Conservation (phyloP, 2,113 vertebrate genomes). For the Antigone vipio region DNA sequence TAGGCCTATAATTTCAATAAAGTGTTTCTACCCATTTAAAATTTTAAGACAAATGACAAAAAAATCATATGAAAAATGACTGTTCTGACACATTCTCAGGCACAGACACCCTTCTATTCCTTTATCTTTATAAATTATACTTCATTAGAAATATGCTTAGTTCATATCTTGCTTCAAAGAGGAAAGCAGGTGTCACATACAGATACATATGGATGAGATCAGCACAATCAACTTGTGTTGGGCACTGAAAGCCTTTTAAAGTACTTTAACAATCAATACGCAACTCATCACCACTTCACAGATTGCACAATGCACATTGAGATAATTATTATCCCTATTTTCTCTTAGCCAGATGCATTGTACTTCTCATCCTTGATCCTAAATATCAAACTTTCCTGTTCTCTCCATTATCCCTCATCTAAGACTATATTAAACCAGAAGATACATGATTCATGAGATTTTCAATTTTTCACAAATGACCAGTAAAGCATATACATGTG, state of each 20-base stretch:
- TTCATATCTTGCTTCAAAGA: not conserved
- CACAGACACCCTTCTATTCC: not conserved
- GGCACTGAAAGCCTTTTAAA: not conserved
- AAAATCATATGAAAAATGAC: not conserved
- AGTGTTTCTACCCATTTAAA: not conserved
- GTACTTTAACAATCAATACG: not conserved
- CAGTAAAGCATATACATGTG: not conserved
- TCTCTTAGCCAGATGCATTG: not conserved
- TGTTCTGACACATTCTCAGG: not conserved
- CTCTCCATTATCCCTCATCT: not conserved
- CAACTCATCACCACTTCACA: not conserved
- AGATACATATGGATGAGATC: not conserved
- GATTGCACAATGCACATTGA: not conserved
- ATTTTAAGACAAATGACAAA: not conserved
- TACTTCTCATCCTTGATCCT: not conserved
- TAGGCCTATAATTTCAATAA: not conserved
- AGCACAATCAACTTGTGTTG: not conserved
- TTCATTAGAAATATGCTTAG: not conserved
- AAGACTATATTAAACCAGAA: not conserved
- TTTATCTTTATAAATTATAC: not conserved
- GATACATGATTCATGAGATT: not conserved
- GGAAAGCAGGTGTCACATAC: not conserved
- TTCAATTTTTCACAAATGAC: not conserved
- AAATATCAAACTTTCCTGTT: not conserved
- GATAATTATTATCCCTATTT: not conserved